phyloP scores from a whole-genome alignment of 2,113 vertebrate species.

The Apaloderma vittatum region DNA sequence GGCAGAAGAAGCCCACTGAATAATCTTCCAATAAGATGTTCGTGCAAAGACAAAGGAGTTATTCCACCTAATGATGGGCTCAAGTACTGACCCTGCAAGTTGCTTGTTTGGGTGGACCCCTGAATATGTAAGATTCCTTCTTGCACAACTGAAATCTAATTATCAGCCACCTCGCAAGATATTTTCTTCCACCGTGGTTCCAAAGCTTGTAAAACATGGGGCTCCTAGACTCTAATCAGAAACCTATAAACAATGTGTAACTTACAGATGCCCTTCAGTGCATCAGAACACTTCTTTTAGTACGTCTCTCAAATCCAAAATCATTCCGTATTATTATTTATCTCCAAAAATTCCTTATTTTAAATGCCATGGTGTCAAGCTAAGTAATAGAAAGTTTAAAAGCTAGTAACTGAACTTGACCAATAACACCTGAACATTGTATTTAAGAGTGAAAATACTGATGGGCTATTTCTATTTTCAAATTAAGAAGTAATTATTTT shows the following conservation, averaged over 20 bases:
- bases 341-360: slow-evolving; percentile 70
- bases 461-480: slow-evolving; percentile 21
- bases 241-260: slow-evolving; percentile 80
- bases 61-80: not conserved
- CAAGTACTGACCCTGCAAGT: not conserved
- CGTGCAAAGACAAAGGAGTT: not conserved
- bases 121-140: not conserved
- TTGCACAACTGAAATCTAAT: not conserved
- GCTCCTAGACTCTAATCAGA: slow-evolving; percentile 73
- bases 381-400: slow-evolving; percentile 79
- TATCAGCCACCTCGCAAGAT: not conserved
- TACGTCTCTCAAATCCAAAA: slow-evolving; percentile 77
- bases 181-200: slow-evolving; percentile 23
- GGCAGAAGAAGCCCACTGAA: not conserved
- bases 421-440: slow-evolving; percentile 23
- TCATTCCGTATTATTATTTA: slow-evolving; percentile 71
- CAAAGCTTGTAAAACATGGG: slow-evolving; percentile 64
- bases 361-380: slow-evolving; percentile 73
- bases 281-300: slow-evolving; percentile 67
- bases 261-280: slow-evolving; percentile 78
- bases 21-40: not conserved
- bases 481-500: not conserved
- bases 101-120: not conserved
- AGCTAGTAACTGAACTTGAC: slow-evolving; percentile 66
- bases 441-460: slow-evolving; percentile 44